Evolutionary conservation across 2,888 invertebrate species (phyloP).

Genomic region (Camponotus fellah): DNA sequence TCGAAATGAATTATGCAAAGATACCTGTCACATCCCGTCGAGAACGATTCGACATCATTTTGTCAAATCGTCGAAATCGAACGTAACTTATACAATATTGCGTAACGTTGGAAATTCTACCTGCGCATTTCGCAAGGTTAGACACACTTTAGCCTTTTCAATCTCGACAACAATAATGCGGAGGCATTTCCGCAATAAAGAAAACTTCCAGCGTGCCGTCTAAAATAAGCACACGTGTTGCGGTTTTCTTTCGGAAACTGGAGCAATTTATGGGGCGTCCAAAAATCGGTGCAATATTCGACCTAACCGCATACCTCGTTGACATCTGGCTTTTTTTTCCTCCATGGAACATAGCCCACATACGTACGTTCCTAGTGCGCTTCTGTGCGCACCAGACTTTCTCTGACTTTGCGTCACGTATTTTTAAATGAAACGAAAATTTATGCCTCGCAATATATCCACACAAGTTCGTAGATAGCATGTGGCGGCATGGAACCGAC

Average conservation of each 20-base stretch:
- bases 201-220: constrained; percentile 77
- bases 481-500: not conserved
- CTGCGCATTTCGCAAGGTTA: constrained; percentile 34
- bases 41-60: not conserved
- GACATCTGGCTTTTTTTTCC: constrained; percentile 70
- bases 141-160: constrained; percentile 13
- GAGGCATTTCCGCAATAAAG: constrained; percentile 51
- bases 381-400: constrained; percentile 15
- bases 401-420: constrained; percentile 79
- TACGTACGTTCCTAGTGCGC: not conserved
- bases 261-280: constrained; percentile 83
- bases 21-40: not conserved
- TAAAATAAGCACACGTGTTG: constrained; percentile 50
- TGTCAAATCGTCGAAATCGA: not conserved
- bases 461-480: not conserved
- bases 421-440: constrained; percentile 77
- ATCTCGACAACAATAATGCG: not conserved
- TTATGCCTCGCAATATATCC: constrained; percentile 63
- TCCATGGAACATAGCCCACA: constrained; percentile 18
- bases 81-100: not conserved
- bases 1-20: not conserved
- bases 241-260: constrained; percentile 79
- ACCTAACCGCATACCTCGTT: constrained; percentile 65
- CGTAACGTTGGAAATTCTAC: constrained; percentile 17
- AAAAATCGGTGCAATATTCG: constrained; percentile 78